Evolutionary conservation across 1,140 invertebrate species (phyloP).

Genomic region (Subanguina moxae): DNA sequence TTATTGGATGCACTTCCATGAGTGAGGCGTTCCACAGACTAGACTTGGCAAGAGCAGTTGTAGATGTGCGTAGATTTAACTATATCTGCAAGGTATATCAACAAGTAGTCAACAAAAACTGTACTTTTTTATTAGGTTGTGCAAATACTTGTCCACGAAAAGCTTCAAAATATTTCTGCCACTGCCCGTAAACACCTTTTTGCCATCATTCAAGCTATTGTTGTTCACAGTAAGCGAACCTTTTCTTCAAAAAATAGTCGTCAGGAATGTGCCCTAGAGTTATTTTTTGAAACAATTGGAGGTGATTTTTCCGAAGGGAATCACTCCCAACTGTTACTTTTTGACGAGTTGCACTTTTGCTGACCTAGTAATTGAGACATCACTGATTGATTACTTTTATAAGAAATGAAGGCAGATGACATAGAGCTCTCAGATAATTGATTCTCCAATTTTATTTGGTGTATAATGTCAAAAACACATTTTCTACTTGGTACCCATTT

Average conservation of each 20-base stretch:
- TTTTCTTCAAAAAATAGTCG: conserved; percentile 9
- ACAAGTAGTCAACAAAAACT: conserved; percentile 20
- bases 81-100: conserved; percentile 78
- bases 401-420: too few relatives aligned
- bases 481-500: too few relatives aligned
- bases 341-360: too few relatives aligned
- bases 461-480: too few relatives aligned
- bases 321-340: too few relatives aligned
- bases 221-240: conserved; percentile 78
- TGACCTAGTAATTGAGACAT: too few relatives aligned
- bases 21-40: conserved; percentile 87
- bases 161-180: conserved; percentile 78
- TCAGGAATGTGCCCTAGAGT: too few relatives aligned
- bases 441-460: too few relatives aligned
- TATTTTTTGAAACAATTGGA: too few relatives aligned
- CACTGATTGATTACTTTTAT: too few relatives aligned
- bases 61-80: conserved; percentile 86
- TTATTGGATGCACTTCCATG: conserved; percentile 86
- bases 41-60: conserved; percentile 87
- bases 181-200: conserved; percentile 86
- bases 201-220: conserved; percentile 86
- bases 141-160: conserved; percentile 78
- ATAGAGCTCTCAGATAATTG: too few relatives aligned
- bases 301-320: too few relatives aligned
- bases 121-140: conserved; percentile 65